Base-by-base conservation (phyloP, 2,888 invertebrate species). In the Sinopyrophorus schimmeli region DNA sequence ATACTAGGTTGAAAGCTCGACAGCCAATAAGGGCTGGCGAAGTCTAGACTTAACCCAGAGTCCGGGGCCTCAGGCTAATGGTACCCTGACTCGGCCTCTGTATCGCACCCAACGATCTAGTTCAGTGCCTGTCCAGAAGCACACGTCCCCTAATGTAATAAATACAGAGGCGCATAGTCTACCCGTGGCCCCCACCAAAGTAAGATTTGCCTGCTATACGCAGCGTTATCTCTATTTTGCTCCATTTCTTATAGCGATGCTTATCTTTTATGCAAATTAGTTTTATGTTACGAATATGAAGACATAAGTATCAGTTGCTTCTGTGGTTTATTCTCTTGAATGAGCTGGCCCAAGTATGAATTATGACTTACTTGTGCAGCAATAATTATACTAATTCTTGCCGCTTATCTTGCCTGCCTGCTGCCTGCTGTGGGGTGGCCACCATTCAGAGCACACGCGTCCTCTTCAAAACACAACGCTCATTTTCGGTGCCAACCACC, bases 381-480 rank as follows among this genome's bases (percentile, higher is more conserved):
- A 58, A 60, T 55, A 60, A 57, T 62, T 62, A 53, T 65, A 65
- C 64, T 68, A 68, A 68, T 66, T 66, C 62, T 67, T 65, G 67
- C 66, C 64, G 69, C 69, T 71, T 68, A 64, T 68, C 60, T 66
- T 69, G 68, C 68, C 68, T 62, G 51, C 57, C 57, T 56, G 63
- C 67, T 65, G 63, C 67, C 68, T 63, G 64, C 64, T 62, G 66
- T 64, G 68, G 65, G 68, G 66, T 66, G 66, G 63, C 63, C 66
- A 67, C 64, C 66, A 63, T 65, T 60, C 65, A 78, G 79, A 75
- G 80, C 72, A 82, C 83, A 76, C 80, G 86, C 78, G 85, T 89
- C 80, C 84, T 87, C 77, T 91, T 91, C 77, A 92, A 92, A 80
- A 91, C 91, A 62, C 92, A 92, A 79, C 83, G 93, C 69, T 92